Evolutionary conservation across 2,113 vertebrate species (phyloP).

Genomic region (Antechinus flavipes): DNA sequence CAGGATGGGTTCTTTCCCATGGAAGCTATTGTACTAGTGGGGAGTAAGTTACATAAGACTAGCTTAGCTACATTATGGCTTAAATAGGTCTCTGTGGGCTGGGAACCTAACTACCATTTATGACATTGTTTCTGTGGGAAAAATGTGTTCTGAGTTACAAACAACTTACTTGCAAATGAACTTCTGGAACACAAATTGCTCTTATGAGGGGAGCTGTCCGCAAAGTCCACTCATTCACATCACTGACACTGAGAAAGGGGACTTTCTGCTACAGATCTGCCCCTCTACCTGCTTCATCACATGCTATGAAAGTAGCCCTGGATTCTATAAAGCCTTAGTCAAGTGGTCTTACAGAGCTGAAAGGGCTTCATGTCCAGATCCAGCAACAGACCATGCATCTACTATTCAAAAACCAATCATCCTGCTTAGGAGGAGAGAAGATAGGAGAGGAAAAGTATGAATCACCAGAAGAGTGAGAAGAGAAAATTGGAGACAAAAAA

Average conservation of each 20-base stretch:
- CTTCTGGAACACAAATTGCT: background rate
- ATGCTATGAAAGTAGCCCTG: background rate
- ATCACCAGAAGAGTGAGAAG: background rate
- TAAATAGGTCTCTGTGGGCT: background rate
- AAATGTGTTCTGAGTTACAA: slow-evolving; percentile 2
- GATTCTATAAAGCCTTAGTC: background rate
- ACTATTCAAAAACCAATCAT: background rate
- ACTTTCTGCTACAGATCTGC: background rate
- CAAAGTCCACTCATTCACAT: background rate
- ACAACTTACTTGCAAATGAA: background rate
- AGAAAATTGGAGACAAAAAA: background rate
- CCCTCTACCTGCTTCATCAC: background rate
- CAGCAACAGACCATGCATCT: background rate
- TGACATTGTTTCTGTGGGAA: slow-evolving; percentile 4
- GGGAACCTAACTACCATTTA: background rate
- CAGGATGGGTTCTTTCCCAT: background rate
- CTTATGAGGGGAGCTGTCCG: background rate
- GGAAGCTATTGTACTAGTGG: background rate
- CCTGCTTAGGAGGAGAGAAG: background rate
- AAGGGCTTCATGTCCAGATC: background rate
- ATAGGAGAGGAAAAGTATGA: background rate
- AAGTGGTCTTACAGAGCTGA: background rate
- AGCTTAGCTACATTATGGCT: background rate
- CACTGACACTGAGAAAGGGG: background rate
- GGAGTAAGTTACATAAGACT: background rate